Base-by-base conservation (phyloP, 1,140 invertebrate species). In the Pseudoatta argentina region DNA sequence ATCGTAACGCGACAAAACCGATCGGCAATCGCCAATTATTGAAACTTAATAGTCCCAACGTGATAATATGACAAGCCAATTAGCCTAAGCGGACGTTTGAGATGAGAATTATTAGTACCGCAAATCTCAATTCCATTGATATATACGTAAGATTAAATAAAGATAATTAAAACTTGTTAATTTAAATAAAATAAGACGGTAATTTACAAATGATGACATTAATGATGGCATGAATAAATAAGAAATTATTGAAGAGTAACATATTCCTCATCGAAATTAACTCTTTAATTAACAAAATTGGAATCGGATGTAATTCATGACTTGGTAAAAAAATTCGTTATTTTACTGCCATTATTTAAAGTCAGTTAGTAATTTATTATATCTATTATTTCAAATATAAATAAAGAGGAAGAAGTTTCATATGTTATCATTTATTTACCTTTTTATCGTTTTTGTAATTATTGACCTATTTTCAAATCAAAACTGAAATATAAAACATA, bases 1-100 rank as follows among this genome's bases (percentile, higher is more conserved):
- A 81, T 72, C 10, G 53, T 73, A 82, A 73, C 67, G 53, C 39
- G 79, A 82, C 79, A 61, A 69, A 67, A 79, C 14, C 27, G 63
- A 79, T 79, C 48, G 21, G 27, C 63, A 79, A 79, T 79, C 63
- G 16, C 77, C 61, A 79, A 79, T 79, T 67, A 67, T 79, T 53
- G 77, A 79, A 55, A 67, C 76, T 79, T 79, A 79, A 79, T 39
- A 27, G 8, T 4, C 8, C 63, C 77, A 14, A 69, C 21, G 77
- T 21, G 34, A 53, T 55, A 69, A 67, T 67, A 55, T 79, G 63
- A 79, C 77, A 79, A 55, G 48, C 48, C 48, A 67, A 79, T 79
- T 67, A 79, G 63, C 14, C 48, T 30, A 39, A 67, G 14, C 61
- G 76, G 34, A 24, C 14, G 3, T 18, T 76, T 63, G 24, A 8